A percentile compares a stretch with the other conserved stretches of the same genome.
Conservation (phyloP, 2,113 vertebrate species). For the Cavia aperea region DNA sequence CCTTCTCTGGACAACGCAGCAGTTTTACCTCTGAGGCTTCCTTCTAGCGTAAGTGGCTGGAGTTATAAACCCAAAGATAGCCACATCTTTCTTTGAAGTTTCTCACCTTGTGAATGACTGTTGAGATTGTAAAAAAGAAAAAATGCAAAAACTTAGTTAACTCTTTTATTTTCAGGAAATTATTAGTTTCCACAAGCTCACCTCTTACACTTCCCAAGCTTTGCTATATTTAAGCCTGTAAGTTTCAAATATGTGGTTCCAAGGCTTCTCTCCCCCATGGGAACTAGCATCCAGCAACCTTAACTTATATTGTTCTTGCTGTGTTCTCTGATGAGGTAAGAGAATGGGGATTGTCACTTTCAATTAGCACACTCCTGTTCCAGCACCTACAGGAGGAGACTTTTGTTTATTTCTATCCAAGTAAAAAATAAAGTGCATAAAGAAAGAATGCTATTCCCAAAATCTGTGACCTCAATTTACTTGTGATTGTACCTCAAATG, state of each 20-base stretch:
- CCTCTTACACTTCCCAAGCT: background rate
- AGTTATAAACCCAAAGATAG: background rate
- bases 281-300: background rate
- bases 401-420: background rate
- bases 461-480: background rate
- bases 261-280: background rate
- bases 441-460: background rate
- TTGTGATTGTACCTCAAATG: rapidly evolving
- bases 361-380: background rate
- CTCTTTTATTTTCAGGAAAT: background rate
- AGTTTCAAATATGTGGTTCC: background rate
- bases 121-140: background rate
- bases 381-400: background rate
- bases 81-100: background rate
- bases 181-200: background rate
- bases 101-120: background rate
- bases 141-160: background rate
- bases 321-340: background rate
- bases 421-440: background rate
- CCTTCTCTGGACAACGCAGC: background rate
- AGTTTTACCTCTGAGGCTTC: background rate
- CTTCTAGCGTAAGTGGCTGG: background rate
- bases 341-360: background rate
- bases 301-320: background rate
- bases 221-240: background rate